Evolutionary conservation across 2,113 vertebrate species (phyloP).

Genomic region (Labrus mixtus): DNA sequence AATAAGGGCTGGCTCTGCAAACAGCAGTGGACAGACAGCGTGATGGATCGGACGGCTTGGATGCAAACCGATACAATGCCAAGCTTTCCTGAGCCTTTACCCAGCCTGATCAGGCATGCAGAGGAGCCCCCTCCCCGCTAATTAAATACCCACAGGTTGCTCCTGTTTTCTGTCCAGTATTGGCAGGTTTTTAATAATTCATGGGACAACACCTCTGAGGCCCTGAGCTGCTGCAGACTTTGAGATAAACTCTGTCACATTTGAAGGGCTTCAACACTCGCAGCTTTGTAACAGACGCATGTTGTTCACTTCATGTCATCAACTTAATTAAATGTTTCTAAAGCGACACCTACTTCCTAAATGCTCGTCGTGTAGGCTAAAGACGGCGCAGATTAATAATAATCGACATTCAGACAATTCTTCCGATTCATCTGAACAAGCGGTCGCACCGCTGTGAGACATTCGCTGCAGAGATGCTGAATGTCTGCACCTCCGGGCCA

Average conservation of each 20-base stretch:
- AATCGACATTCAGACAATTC: constrained; percentile 6
- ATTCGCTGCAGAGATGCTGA: constrained; percentile 32
- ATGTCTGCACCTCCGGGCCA: constrained; percentile 16
- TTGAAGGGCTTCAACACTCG: background rate
- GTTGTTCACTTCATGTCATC: background rate
- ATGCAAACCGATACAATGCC: constrained; percentile 60
- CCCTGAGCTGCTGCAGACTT: constrained; percentile 36
- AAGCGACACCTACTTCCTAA: background rate
- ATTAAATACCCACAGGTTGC: constrained; percentile 69
- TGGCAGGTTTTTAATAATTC: constrained; percentile 78
- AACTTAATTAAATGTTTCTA: constrained; percentile 5
- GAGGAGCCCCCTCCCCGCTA: constrained; percentile 66
- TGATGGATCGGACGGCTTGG: constrained; percentile 87
- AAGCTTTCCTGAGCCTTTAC: constrained; percentile 70
- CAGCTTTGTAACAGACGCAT: background rate
- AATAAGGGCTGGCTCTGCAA: constrained; percentile 84
- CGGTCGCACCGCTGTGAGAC: constrained; percentile 11
- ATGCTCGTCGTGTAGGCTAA: background rate
- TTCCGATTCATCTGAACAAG: constrained; percentile 26
- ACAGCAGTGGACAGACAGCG: constrained; percentile 77
- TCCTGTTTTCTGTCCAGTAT: constrained; percentile 76
- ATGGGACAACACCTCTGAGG: constrained; percentile 63
- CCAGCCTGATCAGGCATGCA: constrained; percentile 75
- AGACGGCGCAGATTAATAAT: constrained; percentile 5
- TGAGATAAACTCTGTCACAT: constrained; percentile 18